These are phyloP conservation scores for Philotrypesis tridentata DNA, from an alignment of 1,140 invertebrate genomes.

Conservation along the genomic window DNA sequence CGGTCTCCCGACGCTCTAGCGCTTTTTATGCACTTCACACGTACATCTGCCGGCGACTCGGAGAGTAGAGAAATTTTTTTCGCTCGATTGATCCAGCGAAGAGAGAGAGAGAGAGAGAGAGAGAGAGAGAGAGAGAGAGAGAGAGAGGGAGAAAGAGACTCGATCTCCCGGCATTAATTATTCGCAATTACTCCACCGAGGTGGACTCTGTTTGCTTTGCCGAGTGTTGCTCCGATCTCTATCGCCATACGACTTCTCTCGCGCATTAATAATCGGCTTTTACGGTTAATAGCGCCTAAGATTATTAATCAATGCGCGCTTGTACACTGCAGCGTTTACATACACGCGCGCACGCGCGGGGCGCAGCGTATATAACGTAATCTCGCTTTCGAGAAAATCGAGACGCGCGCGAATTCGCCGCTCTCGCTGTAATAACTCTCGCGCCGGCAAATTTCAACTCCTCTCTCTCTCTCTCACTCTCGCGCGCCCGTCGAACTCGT, in stretches of 20 bases:
- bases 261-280: neutral
- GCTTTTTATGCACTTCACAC: constrained; percentile 33
- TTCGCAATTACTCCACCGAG: constrained; percentile 3
- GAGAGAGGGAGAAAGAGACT: no score
- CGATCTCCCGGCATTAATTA: neutral
- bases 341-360: no score
- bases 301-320: no score
- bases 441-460: neutral
- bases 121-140: no score
- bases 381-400: no score
- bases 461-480: no score
- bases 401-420: no score
- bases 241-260: neutral
- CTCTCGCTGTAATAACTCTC: neutral
- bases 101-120: no score
- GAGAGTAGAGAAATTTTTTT: constrained; percentile 14
- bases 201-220: neutral
- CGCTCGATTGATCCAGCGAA: neutral
- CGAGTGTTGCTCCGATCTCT: neutral
- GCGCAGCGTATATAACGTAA: no score
- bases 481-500: neutral
- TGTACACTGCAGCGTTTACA: no score
- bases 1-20: neutral
- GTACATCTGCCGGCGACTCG: neutral
- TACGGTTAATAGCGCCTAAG: no score